Conservation (phyloP, 2,888 invertebrate species). For the Dione juno region DNA sequence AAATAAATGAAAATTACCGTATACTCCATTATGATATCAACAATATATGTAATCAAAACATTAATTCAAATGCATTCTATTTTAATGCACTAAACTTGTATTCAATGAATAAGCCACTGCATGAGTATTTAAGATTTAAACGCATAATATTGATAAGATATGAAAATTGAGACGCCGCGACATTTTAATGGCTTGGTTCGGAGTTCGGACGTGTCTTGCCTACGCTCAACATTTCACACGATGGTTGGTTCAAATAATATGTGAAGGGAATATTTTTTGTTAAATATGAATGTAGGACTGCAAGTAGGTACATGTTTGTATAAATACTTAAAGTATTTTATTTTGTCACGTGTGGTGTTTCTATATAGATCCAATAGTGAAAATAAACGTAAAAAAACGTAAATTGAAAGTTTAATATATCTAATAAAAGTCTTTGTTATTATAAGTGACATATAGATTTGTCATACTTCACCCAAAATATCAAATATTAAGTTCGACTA, state of each 20-base stretch:
- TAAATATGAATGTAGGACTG: neutral
- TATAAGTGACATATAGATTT: neutral
- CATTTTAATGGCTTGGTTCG: conserved; percentile 8
- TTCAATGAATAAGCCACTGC: conserved; percentile 1
- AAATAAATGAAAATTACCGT: no score
- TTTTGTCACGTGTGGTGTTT: no score
- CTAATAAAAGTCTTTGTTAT: neutral
- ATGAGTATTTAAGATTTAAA: conserved; percentile 9
- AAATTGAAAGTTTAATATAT: neutral
- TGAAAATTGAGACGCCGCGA: conserved; percentile 11
- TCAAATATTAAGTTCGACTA: neutral
- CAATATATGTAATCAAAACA: no score
- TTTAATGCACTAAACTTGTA: neutral
- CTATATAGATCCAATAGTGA: neutral
- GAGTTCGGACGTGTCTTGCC: conserved; percentile 10
- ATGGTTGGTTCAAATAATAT: neutral
- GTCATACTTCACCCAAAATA: neutral
- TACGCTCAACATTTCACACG: conserved; percentile 2
- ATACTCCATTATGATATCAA: no score
- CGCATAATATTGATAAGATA: conserved; percentile 18
- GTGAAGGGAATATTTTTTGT: neutral
- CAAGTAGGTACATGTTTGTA: no score
- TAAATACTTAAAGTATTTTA: no score
- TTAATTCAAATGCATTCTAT: neutral
- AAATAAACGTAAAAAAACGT: neutral